Evolutionary conservation across 2,797 vertebrate species (phyloP).

Genomic region (Allobates femoralis): DNA sequence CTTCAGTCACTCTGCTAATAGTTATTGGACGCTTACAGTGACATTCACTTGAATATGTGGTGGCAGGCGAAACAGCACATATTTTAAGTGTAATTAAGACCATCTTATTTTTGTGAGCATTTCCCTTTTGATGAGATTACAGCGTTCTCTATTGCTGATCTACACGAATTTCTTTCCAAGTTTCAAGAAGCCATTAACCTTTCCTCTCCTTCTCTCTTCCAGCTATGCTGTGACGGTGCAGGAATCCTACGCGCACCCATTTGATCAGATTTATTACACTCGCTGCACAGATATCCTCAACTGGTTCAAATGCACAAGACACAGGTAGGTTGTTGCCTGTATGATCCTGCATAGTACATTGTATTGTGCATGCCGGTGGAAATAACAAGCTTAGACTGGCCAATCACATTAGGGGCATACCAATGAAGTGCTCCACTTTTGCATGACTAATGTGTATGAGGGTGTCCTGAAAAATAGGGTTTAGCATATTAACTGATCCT

Average conservation of each 20-base stretch:
- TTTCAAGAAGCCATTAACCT: constrained; percentile 42
- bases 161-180: constrained; percentile 44
- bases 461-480: no score
- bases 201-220: constrained; percentile 49
- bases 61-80: constrained; percentile 22
- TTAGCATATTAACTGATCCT: no score
- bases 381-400: neutral
- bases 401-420: no score
- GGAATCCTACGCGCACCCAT: constrained; percentile 96
- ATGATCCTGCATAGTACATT: neutral
- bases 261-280: constrained; percentile 98
- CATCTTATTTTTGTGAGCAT: constrained; percentile 35
- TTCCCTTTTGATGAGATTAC: constrained; percentile 38
- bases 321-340: constrained; percentile 81
- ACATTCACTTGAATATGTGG: constrained; percentile 11
- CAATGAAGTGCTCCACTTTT: no score
- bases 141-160: constrained; percentile 47
- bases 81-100: constrained; percentile 45
- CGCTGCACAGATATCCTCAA: constrained; percentile 98
- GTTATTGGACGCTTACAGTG: constrained; percentile 19
- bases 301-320: constrained; percentile 99
- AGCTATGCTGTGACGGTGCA: constrained; percentile 98
- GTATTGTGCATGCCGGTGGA: neutral
- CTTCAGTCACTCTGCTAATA: constrained; percentile 25
- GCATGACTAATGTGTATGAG: no score